phyloP scores from a whole-genome alignment of 2,113 vertebrate species.

The Callipepla squamata region DNA sequence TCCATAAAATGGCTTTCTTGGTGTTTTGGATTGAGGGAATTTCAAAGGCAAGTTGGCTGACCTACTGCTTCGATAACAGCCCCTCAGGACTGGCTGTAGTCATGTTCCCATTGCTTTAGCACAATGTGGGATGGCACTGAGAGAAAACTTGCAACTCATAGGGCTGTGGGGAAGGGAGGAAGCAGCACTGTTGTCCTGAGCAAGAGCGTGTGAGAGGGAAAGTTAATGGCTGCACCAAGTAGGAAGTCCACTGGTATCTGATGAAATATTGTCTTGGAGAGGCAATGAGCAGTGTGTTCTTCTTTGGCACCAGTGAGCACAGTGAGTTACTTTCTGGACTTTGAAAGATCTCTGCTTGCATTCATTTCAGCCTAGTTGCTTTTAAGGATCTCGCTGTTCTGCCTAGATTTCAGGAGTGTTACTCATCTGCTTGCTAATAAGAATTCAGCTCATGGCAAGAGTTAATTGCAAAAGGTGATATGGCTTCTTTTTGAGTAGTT shows the following conservation, averaged over 20 bases:
- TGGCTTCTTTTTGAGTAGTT: neutral
- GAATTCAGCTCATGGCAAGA: neutral
- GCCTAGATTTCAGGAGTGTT: neutral
- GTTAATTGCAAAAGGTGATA: neutral
- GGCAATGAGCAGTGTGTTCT: neutral
- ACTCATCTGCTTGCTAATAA: neutral
- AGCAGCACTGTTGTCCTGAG: neutral
- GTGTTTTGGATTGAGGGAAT: neutral
- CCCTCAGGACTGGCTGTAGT: neutral
- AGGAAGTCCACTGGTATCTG: neutral
- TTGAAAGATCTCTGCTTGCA: neutral
- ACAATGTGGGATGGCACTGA: neutral
- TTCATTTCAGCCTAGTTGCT: neutral
- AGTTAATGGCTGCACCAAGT: accelerated
- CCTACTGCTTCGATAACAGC: neutral
- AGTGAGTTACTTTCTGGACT: neutral
- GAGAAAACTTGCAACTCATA: neutral
- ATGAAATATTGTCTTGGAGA: neutral
- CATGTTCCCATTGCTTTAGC: neutral
- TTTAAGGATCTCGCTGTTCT: neutral
- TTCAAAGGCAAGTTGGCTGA: neutral
- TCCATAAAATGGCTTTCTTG: neutral
- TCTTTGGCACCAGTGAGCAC: neutral
- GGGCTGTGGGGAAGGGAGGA: neutral
- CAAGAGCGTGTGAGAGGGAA: accelerated